Percentiles rank a stretch among this genome's conserved stretches.
Evolutionary conservation across 1,140 invertebrate species (phyloP).

Genomic region (Ceratosolen solmsi): DNA sequence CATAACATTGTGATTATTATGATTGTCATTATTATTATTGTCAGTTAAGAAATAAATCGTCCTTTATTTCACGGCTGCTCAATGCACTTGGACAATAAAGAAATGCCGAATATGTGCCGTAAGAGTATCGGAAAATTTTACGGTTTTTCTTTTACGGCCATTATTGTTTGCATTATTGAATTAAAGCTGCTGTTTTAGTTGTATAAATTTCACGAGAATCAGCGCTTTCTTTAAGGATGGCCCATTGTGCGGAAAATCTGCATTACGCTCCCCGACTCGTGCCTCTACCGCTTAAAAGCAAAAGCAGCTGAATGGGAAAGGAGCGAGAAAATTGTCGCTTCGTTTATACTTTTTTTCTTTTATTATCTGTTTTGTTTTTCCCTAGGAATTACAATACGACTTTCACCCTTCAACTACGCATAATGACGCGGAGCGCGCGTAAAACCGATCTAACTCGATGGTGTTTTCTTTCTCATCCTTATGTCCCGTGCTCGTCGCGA

Average conservation of each 20-base stretch:
- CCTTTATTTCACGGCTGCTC: too few relatives aligned
- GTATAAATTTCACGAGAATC: background rate
- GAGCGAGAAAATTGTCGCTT: background rate
- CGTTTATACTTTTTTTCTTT: background rate
- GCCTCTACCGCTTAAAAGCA: background rate
- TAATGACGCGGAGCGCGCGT: background rate
- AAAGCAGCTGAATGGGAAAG: background rate
- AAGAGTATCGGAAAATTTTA: too few relatives aligned
- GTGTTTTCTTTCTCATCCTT: background rate
- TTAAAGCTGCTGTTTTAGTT: too few relatives aligned
- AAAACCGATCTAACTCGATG: conserved; percentile 3
- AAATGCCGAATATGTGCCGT: too few relatives aligned
- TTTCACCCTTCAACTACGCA: background rate
- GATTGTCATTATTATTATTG: too few relatives aligned
- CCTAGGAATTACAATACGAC: background rate
- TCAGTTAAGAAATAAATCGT: too few relatives aligned
- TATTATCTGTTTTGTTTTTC: too few relatives aligned
- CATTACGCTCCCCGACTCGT: background rate
- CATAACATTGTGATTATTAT: too few relatives aligned
- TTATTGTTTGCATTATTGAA: too few relatives aligned
- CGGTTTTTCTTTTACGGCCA: too few relatives aligned
- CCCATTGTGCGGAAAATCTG: background rate
- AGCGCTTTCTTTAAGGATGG: background rate
- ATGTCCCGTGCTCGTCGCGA: too few relatives aligned
- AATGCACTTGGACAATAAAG: too few relatives aligned